Evolutionary conservation across 2,113 vertebrate genomes (phyloP).

Genomic region (Nicator chloris): DNA sequence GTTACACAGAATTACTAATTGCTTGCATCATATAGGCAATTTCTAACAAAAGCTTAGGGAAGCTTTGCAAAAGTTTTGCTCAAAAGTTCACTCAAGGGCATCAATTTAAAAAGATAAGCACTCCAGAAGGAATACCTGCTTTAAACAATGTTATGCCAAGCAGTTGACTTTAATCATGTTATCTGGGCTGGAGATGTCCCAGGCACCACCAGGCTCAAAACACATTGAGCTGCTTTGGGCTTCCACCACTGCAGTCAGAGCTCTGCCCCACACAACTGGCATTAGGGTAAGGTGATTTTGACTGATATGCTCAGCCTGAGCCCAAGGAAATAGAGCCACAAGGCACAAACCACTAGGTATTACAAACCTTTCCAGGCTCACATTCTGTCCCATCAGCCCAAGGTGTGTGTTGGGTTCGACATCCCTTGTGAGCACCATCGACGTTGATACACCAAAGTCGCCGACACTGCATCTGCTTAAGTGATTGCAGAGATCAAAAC

Average conservation of each 20-base stretch:
- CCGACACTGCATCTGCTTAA: conserved; percentile 88
- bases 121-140: background rate
- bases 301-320: background rate
- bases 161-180: background rate
- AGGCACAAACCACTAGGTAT: background rate
- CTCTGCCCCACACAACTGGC: background rate
- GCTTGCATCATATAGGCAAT: conserved; percentile 39
- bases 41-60: conserved; percentile 20
- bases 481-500: conserved; percentile 6
- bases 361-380: conserved; percentile 87
- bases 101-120: background rate
- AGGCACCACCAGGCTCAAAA: background rate
- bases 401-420: conserved; percentile 95
- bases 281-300: background rate
- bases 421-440: conserved; percentile 89
- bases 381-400: conserved; percentile 98
- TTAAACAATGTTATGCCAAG: background rate
- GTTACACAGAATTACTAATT: conserved; percentile 60
- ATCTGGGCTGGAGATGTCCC: background rate
- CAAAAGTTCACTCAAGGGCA: conserved; percentile 6
- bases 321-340: rapidly evolving
- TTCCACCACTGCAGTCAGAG: background rate
- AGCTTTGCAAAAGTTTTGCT: conserved; percentile 25
- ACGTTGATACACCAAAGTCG: conserved; percentile 94
- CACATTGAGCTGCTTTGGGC: background rate